These are phyloP conservation scores for Euzophera pinguis DNA, from an alignment of 2,888 invertebrate genomes.

Conservation along the genomic window DNA sequence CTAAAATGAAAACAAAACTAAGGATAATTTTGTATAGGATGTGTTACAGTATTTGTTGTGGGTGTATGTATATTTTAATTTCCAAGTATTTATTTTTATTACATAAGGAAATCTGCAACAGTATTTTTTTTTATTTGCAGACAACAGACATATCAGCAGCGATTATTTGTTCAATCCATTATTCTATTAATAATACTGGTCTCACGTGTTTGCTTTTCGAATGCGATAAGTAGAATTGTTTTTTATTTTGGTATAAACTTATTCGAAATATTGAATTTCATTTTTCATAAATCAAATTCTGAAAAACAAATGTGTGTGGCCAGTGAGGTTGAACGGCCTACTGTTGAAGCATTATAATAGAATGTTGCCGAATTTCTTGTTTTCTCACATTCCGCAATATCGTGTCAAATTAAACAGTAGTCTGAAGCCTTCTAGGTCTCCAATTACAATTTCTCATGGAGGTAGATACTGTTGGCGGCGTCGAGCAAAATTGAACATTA, in stretches of 20 bases:
- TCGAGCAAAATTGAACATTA: not conserved
- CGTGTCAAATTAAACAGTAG: conserved; percentile 10
- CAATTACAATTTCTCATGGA: too few relatives aligned
- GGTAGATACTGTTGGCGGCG: not conserved
- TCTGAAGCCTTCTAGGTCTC: not conserved
- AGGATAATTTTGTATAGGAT: conserved; percentile 66
- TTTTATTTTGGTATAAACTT: too few relatives aligned
- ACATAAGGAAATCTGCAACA: conserved; percentile 27
- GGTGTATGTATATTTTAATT: conserved; percentile 42
- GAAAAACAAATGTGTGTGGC: not conserved
- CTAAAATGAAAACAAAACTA: conserved; percentile 39
- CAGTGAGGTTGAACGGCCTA: conserved; percentile 20
- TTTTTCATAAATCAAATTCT: not conserved
- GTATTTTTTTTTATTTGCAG: conserved; percentile 7
- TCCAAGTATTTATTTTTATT: conserved; percentile 28
- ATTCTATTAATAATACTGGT: not conserved
- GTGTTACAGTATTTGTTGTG: conserved; percentile 54
- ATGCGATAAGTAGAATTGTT: too few relatives aligned
- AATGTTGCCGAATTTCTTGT: conserved; percentile 18
- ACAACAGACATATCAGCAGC: conserved; percentile 21
- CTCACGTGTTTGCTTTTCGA: not conserved
- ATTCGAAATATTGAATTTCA: not conserved
- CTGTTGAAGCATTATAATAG: conserved; percentile 20
- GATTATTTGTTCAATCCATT: conserved; percentile 5
- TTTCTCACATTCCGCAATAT: conserved; percentile 43